Percentiles rank a stretch among this genome's conserved stretches.
These are phyloP conservation scores for Tetragonisca angustula DNA, from an alignment of 2,888 invertebrate species.

Conservation along the genomic window DNA sequence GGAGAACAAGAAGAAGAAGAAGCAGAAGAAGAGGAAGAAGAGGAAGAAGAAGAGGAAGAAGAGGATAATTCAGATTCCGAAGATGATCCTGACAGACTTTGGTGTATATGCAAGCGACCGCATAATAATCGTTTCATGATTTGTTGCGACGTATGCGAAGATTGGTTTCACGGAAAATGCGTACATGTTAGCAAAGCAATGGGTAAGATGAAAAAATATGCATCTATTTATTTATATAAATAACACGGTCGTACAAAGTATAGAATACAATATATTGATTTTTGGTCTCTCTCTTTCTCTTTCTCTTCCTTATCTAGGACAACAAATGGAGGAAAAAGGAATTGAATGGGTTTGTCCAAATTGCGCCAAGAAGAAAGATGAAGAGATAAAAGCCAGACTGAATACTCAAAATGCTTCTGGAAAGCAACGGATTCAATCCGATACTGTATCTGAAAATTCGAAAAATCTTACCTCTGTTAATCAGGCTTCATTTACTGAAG, in stretches of 20 bases:
- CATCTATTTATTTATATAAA: no score
- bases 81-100: slow-evolving; percentile 96
- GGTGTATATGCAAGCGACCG: slow-evolving; percentile 98
- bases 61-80: slow-evolving; percentile 90
- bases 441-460: slow-evolving; percentile 40
- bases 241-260: not conserved
- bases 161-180: slow-evolving; percentile 99
- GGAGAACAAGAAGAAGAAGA: not conserved
- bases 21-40: slow-evolving; percentile 79
- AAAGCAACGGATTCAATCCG: slow-evolving; percentile 56
- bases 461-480: slow-evolving; percentile 33
- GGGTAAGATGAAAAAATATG: slow-evolving; percentile 85
- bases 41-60: slow-evolving; percentile 85
- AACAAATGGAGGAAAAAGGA: slow-evolving; percentile 95
- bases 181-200: slow-evolving; percentile 96
- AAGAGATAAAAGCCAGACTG: slow-evolving; percentile 68
- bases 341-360: slow-evolving; percentile 96
- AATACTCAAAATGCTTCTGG: slow-evolving; percentile 24
- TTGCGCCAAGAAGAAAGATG: slow-evolving; percentile 87
- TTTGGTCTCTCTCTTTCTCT: not conserved
- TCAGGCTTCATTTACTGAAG: slow-evolving; percentile 21
- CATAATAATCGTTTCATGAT: slow-evolving; percentile 99
- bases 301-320: slow-evolving; percentile 81
- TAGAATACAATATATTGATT: not conserved
- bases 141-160: slow-evolving; percentile 97